Evolutionary conservation across 2,113 vertebrate genomes (phyloP).

Genomic region (Dolichallabes microphthalmus): DNA sequence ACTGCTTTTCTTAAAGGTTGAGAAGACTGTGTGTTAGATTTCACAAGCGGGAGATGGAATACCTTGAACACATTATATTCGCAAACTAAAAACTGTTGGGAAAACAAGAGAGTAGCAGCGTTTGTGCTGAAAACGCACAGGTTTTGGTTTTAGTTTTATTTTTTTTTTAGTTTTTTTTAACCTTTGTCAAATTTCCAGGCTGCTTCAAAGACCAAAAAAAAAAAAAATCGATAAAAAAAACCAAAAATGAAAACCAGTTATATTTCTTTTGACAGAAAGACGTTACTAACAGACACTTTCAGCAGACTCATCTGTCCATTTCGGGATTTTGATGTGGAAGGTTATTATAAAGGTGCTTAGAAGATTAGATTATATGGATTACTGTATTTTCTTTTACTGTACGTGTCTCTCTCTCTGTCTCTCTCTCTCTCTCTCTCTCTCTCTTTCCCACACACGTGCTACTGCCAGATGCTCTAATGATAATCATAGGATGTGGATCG

Average conservation of each 20-base stretch:
- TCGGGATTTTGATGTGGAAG: background rate
- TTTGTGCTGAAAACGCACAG: background rate
- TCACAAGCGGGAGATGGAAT: background rate
- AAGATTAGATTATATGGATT: too few species aligned
- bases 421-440: background rate
- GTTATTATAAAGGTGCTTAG: too few species aligned
- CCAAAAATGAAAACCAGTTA: background rate
- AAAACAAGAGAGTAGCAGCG: background rate
- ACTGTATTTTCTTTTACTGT: too few species aligned
- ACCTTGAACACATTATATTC: background rate
- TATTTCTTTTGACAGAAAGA: background rate
- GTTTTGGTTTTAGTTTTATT: background rate
- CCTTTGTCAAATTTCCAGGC: background rate
- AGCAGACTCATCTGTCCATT: background rate
- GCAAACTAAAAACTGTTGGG: background rate
- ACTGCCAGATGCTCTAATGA: background rate
- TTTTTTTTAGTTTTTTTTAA: accelerated
- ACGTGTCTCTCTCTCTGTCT: background rate
- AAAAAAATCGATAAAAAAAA: background rate
- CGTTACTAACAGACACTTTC: background rate
- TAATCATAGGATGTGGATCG: background rate
- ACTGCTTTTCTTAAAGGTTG: background rate
- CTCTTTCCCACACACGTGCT: background rate
- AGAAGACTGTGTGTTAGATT: background rate
- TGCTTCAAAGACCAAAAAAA: background rate